Evolutionary conservation across 1,140 invertebrate genomes (phyloP).

Genomic region (Chlorops oryzae): DNA sequence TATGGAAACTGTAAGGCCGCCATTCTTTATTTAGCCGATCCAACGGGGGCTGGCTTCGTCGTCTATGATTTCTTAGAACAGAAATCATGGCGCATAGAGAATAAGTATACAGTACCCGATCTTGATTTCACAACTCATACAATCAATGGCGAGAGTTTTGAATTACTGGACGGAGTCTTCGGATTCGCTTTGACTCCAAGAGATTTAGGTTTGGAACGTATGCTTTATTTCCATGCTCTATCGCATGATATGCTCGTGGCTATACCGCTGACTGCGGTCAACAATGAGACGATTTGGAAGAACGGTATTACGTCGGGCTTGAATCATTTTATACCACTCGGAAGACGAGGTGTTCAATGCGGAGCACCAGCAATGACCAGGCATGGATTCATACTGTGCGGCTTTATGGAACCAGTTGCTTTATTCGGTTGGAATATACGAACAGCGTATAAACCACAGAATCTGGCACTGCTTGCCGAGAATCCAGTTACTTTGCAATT

Average conservation of each 20-base stretch:
- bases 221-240: conserved; percentile 25
- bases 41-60: conserved; percentile 58
- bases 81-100: conserved; percentile 60
- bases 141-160: conserved; percentile 61
- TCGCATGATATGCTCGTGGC: conserved; percentile 22
- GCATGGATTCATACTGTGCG: conserved; percentile 23
- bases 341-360: conserved; percentile 28
- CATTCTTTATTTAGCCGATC: conserved; percentile 69
- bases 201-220: conserved; percentile 16
- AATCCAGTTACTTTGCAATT: conserved; percentile 56
- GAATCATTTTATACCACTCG: conserved; percentile 21
- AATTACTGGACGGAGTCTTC: conserved; percentile 26
- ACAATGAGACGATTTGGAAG: conserved; percentile 24
- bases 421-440: conserved; percentile 30
- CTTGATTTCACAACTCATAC: conserved; percentile 60
- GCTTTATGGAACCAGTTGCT: conserved; percentile 26
- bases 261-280: conserved; percentile 25
- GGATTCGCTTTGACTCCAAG: conserved; percentile 21
- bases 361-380: conserved; percentile 21
- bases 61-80: conserved; percentile 58
- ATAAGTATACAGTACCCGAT: conserved; percentile 65
- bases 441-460: conserved; percentile 19
- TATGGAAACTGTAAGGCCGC: conserved; percentile 54
- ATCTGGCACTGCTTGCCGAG: conserved; percentile 20
- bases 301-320: conserved; percentile 21